phyloP scores from a whole-genome alignment of 2,888 invertebrate genomes.

The Pammene fasciana region DNA sequence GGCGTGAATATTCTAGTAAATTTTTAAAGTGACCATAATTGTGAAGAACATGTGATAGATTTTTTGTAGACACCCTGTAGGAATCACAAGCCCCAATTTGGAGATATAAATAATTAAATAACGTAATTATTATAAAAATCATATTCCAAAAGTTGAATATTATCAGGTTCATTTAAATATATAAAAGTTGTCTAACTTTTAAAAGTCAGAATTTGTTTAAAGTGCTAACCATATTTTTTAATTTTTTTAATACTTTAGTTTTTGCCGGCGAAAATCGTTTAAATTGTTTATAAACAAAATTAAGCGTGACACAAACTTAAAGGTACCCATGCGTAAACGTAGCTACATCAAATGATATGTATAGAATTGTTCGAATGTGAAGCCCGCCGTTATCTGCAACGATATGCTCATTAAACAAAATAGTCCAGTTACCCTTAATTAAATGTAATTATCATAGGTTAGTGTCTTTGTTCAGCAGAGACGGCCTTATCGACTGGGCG shows the following conservation, averaged over 20 bases:
- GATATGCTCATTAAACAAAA: slow-evolving; percentile 72
- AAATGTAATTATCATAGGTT: slow-evolving; percentile 83
- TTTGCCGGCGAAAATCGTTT: not conserved
- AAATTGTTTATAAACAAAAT: slow-evolving; percentile 37
- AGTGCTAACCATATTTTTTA: not conserved
- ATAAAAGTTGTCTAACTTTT: too few relatives aligned
- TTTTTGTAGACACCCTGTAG: too few relatives aligned
- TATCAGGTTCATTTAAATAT: too few relatives aligned
- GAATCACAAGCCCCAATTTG: too few relatives aligned
- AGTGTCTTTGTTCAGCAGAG: slow-evolving; percentile 82
- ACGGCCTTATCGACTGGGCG: slow-evolving; percentile 84
- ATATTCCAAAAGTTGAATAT: too few relatives aligned
- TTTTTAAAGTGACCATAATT: too few relatives aligned
- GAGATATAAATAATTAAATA: too few relatives aligned
- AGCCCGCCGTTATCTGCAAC: slow-evolving; percentile 59
- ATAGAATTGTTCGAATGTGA: slow-evolving; percentile 51
- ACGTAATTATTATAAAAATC: too few relatives aligned
- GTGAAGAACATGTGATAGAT: too few relatives aligned
- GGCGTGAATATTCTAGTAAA: too few relatives aligned
- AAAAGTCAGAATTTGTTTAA: too few relatives aligned
- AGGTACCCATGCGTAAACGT: slow-evolving; percentile 4
- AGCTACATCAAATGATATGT: slow-evolving; percentile 44
- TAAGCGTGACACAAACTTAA: slow-evolving; percentile 24
- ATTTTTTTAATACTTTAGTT: not conserved
- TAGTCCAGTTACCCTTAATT: slow-evolving; percentile 78